Evolutionary conservation across 2,888 invertebrate species (phyloP).

Genomic region (Pheosia gnoma): DNA sequence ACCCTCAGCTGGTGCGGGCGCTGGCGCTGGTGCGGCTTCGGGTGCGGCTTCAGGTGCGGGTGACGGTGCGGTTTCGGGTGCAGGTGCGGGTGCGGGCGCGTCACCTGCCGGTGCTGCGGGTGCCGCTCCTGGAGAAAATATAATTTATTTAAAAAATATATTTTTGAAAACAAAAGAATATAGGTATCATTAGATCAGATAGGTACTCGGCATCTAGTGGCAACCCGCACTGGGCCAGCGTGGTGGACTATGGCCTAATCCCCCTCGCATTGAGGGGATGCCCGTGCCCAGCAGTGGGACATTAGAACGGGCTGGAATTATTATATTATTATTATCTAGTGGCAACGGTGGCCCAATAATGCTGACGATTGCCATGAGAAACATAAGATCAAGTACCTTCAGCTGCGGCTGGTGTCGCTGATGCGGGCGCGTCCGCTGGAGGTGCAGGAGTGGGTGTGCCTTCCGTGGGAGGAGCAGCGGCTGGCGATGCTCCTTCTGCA

Average conservation of each 20-base stretch:
- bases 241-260: too few relatives aligned
- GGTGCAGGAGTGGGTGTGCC: conserved; percentile 51
- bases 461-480: conserved; percentile 39
- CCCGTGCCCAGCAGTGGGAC: too few relatives aligned
- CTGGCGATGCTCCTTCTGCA: conserved; percentile 32
- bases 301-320: too few relatives aligned
- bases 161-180: too few relatives aligned
- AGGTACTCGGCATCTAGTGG: too few relatives aligned
- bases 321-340: too few relatives aligned
- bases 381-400: conserved; percentile 43
- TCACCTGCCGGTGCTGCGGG: conserved; percentile 32
- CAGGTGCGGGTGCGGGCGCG: conserved; percentile 53
- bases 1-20: conserved; percentile 50
- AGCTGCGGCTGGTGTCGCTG: conserved; percentile 47
- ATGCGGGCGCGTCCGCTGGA: conserved; percentile 38
- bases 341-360: too few relatives aligned
- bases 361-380: too few relatives aligned
- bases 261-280: too few relatives aligned
- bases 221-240: too few relatives aligned
- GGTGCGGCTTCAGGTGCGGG: conserved; percentile 60
- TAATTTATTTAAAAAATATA: too few relatives aligned
- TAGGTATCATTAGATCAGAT: too few relatives aligned
- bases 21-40: conserved; percentile 57
- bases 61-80: conserved; percentile 55
- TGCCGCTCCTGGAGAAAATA: conserved; percentile 16